These are phyloP conservation scores for Drosophila micromelanica DNA, from an alignment of 1,140 invertebrate species.

Conservation along the genomic window DNA sequence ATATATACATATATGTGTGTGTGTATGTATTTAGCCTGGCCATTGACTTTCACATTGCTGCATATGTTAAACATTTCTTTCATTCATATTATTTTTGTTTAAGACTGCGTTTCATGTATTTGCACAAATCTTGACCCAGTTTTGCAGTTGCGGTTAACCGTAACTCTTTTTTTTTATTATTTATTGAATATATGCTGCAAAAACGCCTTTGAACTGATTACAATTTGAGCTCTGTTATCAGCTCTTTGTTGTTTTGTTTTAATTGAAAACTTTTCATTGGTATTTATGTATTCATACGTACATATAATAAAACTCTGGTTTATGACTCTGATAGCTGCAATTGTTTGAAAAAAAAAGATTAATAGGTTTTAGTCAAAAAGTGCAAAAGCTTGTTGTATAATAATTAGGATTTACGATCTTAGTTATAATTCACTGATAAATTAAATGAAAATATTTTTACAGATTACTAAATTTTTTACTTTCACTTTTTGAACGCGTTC, in stretches of 20 bases:
- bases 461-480: neutral
- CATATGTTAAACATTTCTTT: neutral
- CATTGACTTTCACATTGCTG: slow-evolving; percentile 23
- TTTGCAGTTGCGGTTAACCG: neutral
- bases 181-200: neutral
- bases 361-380: too few species aligned
- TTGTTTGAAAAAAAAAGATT: neutral
- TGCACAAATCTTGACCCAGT: slow-evolving; percentile 17
- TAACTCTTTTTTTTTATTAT: slow-evolving; percentile 3
- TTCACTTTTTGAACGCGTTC: slow-evolving; percentile 17
- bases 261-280: neutral
- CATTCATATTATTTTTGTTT: neutral
- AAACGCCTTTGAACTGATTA: slow-evolving; percentile 11
- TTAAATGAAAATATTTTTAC: too few species aligned
- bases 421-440: too few species aligned
- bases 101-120: slow-evolving; percentile 6
- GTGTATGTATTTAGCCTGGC: neutral
- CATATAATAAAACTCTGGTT: neutral
- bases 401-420: too few species aligned
- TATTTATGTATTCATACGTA: neutral
- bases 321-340: neutral
- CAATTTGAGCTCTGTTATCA: slow-evolving; percentile 19
- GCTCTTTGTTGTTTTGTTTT: slow-evolving; percentile 1
- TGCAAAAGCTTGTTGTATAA: too few species aligned
- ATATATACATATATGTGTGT: too few species aligned